Evolutionary conservation across 2,797 vertebrate genomes (phyloP), one percentile per base, ranked within the genome.

Genomic region (Sus cebifrons): DNA sequence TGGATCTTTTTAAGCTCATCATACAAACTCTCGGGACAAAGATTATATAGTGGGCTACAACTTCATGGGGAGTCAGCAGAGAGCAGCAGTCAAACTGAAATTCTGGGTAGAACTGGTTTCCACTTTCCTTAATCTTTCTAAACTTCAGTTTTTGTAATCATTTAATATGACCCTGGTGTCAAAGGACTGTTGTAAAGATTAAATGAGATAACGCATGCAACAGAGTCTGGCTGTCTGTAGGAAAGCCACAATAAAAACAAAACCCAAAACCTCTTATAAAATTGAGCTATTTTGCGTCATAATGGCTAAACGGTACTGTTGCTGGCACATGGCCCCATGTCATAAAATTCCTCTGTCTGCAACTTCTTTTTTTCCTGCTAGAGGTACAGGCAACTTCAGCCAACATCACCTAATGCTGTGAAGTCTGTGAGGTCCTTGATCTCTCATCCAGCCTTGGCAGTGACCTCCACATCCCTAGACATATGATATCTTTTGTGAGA

Each of bases 181-280:
- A 77, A 36, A 54, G 83, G 36, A 32, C 58, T 82, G 17, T 65
- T 86, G 32, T 62, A 83, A 90, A 95, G 64, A 86, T 88, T 27
- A 49, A 82, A 70, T 68, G 64, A 88, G 77, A 64, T 74, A 67
- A 85, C 3, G 18, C 32, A 15, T 1, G 5, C 70, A 73, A 10
- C 9, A 9, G 49, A n/a, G 58, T n/a, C 52, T 64, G 65, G 52
- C 27, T 21, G 71, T 89, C 84, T 86, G 74, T 78, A 75, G 54
- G 64, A 86, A 93, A 74, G 52, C 14, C 52, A 60, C 78, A 62
- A n/a, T 40, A 81, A 58, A 95, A 94, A 71, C 27, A 88, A 71
- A 95, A 60, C 36, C 68, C 58, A 52, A 85, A 71, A 58, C 56
- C n/a, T 89, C 27, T 44, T 58, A 5, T 81, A 83, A 68, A n/a